These are phyloP conservation scores for Bhutanitis thaidina DNA, from an alignment of 2,888 invertebrate species.

Conservation along the genomic window DNA sequence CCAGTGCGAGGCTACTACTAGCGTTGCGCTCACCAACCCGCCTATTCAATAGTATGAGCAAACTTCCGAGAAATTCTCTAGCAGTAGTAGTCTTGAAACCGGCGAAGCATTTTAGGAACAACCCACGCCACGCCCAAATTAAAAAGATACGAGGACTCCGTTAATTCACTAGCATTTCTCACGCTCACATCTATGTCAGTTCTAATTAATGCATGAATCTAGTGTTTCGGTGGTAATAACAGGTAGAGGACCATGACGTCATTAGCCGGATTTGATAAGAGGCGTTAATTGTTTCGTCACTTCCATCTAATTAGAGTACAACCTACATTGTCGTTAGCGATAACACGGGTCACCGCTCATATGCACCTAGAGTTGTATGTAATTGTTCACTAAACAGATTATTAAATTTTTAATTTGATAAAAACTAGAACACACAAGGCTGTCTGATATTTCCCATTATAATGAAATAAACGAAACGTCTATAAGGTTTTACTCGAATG, in stretches of 20 bases:
- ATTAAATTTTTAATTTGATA: not conserved
- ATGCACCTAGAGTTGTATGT: not conserved
- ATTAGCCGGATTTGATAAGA: slow-evolving; percentile 4
- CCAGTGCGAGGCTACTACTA: too few species aligned
- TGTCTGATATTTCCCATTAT: not conserved
- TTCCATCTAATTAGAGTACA: slow-evolving; percentile 12
- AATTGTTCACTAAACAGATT: not conserved
- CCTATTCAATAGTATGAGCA: too few species aligned
- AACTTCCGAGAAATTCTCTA: too few species aligned
- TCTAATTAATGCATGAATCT: not conserved
- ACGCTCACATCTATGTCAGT: not conserved
- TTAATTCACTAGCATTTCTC: not conserved
- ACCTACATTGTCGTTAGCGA: slow-evolving; percentile 3
- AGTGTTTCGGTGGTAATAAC: not conserved
- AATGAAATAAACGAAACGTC: too few species aligned
- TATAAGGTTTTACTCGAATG: too few species aligned
- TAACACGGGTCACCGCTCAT: not conserved
- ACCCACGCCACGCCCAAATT: too few species aligned
- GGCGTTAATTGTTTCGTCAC: slow-evolving; percentile 9
- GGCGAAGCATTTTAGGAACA: too few species aligned
- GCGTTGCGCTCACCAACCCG: too few species aligned
- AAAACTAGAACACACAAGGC: not conserved
- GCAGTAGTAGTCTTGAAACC: too few species aligned
- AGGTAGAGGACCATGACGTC: slow-evolving; percentile 4
- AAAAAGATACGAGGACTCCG: too few species aligned